phyloP scores from a whole-genome alignment of 2,888 invertebrate genomes.

The Apamea monoglypha region DNA sequence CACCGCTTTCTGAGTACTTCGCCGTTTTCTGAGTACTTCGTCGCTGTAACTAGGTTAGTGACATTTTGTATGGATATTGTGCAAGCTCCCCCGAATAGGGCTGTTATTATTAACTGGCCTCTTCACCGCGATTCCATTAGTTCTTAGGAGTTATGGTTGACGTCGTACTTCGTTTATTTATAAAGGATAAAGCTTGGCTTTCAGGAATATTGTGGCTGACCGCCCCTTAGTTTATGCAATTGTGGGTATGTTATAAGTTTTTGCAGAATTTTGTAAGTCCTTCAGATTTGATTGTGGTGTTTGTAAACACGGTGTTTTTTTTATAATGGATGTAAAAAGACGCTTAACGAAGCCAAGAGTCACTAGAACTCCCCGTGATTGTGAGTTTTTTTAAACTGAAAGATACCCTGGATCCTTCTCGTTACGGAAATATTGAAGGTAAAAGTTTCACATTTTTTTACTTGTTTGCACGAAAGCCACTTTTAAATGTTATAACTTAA shows the following conservation, averaged over 20 bases:
- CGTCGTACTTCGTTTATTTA: constrained; percentile 25
- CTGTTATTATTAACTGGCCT: constrained; percentile 35
- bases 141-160: constrained; percentile 33
- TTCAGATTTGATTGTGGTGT: background rate
- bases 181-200: background rate
- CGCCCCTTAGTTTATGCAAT: background rate
- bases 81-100: constrained; percentile 40
- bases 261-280: background rate
- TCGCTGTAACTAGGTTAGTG: constrained; percentile 43
- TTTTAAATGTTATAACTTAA: background rate
- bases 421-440: background rate
- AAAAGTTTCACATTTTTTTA: background rate
- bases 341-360: background rate
- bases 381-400: background rate
- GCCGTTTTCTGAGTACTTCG: background rate
- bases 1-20: background rate
- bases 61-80: constrained; percentile 52
- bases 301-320: too few species aligned
- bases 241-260: too few species aligned
- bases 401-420: background rate
- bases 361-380: background rate
- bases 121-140: constrained; percentile 42
- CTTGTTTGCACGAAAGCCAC: background rate
- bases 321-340: background rate
- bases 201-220: background rate